These are phyloP conservation scores for Aptenodytes forsteri DNA, from an alignment of 2,113 vertebrate species.

Conservation along the genomic window DNA sequence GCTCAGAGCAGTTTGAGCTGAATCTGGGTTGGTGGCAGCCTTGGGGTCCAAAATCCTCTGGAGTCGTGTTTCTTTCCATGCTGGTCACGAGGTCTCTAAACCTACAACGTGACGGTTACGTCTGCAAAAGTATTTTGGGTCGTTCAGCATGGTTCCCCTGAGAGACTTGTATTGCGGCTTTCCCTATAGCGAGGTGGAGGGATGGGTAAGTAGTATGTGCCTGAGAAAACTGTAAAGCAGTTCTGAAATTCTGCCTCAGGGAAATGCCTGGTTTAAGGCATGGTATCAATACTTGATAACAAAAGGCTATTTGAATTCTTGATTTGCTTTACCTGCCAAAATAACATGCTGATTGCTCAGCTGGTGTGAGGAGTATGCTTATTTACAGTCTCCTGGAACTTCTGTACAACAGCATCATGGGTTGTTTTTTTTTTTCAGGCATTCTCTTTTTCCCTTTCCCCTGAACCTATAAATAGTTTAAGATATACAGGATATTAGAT, in stretches of 20 bases:
- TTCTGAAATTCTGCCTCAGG: background rate
- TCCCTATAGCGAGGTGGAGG: background rate
- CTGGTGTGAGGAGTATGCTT: background rate
- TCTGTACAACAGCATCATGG: background rate
- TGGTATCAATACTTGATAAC: background rate
- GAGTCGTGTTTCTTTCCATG: background rate
- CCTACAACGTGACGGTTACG: fast-evolving
- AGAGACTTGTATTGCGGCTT: background rate
- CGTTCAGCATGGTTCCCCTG: background rate
- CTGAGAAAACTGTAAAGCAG: background rate
- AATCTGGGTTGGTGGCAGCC: background rate
- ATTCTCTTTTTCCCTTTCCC: background rate
- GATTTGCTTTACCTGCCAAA: background rate
- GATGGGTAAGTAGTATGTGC: background rate
- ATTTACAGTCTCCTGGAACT: background rate
- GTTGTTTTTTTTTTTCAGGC: background rate
- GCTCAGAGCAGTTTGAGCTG: background rate
- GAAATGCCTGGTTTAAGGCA: background rate
- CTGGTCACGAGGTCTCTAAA: background rate
- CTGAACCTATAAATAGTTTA: background rate
- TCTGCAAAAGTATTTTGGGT: background rate
- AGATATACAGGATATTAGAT: background rate
- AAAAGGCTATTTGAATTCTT: background rate
- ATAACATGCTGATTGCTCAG: background rate
- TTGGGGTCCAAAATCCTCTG: background rate